A percentile compares a stretch with the other conserved stretches of the same genome.
These are phyloP conservation scores for Lithophane ornitopus DNA, from an alignment of 2,888 invertebrate species.

Conservation along the genomic window DNA sequence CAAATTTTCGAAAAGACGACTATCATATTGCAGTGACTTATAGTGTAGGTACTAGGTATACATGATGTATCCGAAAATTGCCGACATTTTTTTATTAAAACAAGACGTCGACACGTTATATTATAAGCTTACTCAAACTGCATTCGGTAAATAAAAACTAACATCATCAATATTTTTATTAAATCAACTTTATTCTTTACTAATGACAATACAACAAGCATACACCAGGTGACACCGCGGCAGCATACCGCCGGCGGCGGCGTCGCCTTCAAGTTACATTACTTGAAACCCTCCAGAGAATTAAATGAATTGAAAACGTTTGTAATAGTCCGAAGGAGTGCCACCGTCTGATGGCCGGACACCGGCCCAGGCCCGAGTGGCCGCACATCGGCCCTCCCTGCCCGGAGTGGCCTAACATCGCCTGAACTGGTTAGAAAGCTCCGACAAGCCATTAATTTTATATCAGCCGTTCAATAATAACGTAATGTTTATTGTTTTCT, in stretches of 20 bases:
- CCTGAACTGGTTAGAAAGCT: conserved; percentile 39
- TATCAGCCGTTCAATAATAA: conserved; percentile 24
- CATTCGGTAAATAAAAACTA: background rate
- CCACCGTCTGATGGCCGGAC: background rate
- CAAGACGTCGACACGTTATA: background rate
- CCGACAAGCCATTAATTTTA: conserved; percentile 31
- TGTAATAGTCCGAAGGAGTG: conserved; percentile 23
- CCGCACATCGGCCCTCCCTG: background rate
- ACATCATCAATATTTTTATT: background rate
- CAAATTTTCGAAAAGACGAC: background rate
- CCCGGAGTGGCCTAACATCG: conserved; percentile 2
- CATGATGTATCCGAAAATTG: background rate
- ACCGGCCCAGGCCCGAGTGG: background rate
- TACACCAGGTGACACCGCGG: too few relatives aligned
- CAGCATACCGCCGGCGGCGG: too few relatives aligned
- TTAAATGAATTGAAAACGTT: conserved; percentile 51
- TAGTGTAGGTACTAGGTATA: too few relatives aligned
- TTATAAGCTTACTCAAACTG: background rate
- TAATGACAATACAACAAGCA: background rate
- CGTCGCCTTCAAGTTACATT: conserved; percentile 1
- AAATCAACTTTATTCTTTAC: background rate
- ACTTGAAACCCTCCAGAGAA: conserved; percentile 8
- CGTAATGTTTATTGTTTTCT: conserved; percentile 13
- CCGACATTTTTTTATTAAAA: too few relatives aligned
- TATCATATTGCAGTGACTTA: background rate